Evolutionary conservation across 1,140 invertebrate genomes (phyloP).

Genomic region (Cherax quadricarinatus): DNA sequence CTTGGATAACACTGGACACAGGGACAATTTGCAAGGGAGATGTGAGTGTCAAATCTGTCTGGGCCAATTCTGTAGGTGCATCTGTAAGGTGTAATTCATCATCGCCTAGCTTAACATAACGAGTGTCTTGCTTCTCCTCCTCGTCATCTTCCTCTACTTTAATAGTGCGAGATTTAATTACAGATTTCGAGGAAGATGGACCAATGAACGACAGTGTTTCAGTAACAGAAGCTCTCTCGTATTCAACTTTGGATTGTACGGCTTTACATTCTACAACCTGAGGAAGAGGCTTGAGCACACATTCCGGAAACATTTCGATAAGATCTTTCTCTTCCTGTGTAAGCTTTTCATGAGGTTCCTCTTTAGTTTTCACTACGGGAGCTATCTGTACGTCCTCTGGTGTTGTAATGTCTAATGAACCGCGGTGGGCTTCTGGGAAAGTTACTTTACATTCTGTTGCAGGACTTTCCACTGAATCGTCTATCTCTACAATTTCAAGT

Average conservation of each 20-base stretch:
- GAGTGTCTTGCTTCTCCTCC: not conserved
- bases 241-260: constrained; percentile 55
- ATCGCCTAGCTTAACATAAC: constrained; percentile 14
- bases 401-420: constrained; percentile 16
- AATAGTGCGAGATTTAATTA: constrained; percentile 57
- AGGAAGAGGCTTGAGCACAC: constrained; percentile 51
- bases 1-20: constrained; percentile 51
- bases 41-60: constrained; percentile 1
- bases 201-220: constrained; percentile 70
- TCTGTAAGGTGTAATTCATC: constrained; percentile 1
- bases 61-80: constrained; percentile 22
- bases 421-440: constrained; percentile 22
- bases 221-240: constrained; percentile 59
- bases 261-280: constrained; percentile 57
- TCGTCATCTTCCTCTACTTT: constrained; percentile 69
- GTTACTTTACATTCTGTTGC: constrained; percentile 40
- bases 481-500: constrained; percentile 48
- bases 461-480: constrained; percentile 35
- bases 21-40: constrained; percentile 36
- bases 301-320: constrained; percentile 24
- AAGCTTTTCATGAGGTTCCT: not conserved
- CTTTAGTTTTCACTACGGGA: constrained; percentile 13
- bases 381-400: constrained; percentile 41
- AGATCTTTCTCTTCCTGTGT: constrained; percentile 34
- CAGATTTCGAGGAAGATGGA: constrained; percentile 45